Evolutionary conservation across 2,113 vertebrate genomes (phyloP), one percentile per base, ranked within the genome.

Genomic region (Nothobranchius kuhntae): DNA sequence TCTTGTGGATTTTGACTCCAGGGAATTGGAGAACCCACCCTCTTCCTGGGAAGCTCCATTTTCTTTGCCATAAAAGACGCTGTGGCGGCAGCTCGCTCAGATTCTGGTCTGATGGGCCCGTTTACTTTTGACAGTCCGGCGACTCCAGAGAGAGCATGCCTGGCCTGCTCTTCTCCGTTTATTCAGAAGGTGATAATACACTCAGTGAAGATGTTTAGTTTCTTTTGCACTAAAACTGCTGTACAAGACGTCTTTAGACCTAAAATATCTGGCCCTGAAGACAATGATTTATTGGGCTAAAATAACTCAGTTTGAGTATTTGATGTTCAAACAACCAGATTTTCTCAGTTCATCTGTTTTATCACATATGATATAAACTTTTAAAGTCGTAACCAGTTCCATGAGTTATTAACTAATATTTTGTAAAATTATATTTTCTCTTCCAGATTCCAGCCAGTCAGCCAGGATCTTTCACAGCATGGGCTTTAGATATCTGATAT

Each of bases 51-150:
- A 13, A 93, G 92, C 5, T 91, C 94, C 0, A 94, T 94, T 40
- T 95, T 95, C 88, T 94, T 94, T 36, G 95, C 95, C 66, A 94
- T 95, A 53, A 74, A 84, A 63, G 94, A 95, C 10, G 95, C 95
- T 0, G 85, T 92, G 55, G 78, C 87, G 0, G 82, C 92, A 0
- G 92, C 92, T 0, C 77, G 83, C 26, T 89, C 77, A 0, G 91
- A 95, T 35, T 91, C 88, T 9, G 91, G 89, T 8, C 71, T 95
- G 11, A 63, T 60, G 0, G 91, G 82, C 0, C 77, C 86, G 5
- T 95, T 95, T 73, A 11, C 67, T 6, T 81, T 94, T 14, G 81
- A 89, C 84, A 95, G 93, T 73, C 95, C 95, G 0, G 89, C 94
- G 0, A 95, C 93, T 0, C 85, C 92, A 0, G 94, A 95, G 66